Base-by-base conservation (phyloP, 2,113 vertebrate species). In the Hiodon alosoides region DNA sequence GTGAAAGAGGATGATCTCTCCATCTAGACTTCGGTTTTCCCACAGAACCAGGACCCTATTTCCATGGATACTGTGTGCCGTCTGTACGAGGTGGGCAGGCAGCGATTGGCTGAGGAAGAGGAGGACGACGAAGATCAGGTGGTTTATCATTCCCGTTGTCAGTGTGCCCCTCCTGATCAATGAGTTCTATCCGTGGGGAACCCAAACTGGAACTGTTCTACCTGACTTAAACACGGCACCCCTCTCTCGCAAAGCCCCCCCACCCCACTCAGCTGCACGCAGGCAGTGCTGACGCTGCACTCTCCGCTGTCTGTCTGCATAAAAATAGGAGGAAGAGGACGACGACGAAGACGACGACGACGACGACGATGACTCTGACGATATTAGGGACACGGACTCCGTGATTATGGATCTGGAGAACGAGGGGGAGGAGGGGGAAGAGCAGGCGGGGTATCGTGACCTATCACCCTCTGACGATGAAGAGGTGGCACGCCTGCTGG, bases 91-190 rank as follows among this genome's bases (percentile, higher is more conserved):
- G 97, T 99, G 67, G 97, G 97, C 52, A 90, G 97, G 58, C 97
- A 99, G 84, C 94, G 97, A 53, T 87, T 99, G 74, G 97, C 97
- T 54, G 97, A 99, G 84, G 97, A 99, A 79, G 95, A 99, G 74
- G 97, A 98, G 77, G 97, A 99, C 65, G 97, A 99, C 80, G 95
- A 97, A 74, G 97, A 98, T 83, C 96, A 98, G 95, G 96, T 97
- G 69, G 90, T 87, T 91, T 62, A 88, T 87, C 0, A 59, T n/a
- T 7, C 31, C 11, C 6, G 16, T 62, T 14, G 48, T 68, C 8
- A 10, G 2, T 69, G 3, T 48, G 47, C 5, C 52, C 13, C 8
- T 64, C 59, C 4, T n/a, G 52, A 62, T 51, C 48, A 46, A 11
- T 54, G 4, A 50, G 13, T 64, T 64, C 16, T 47, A 11, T 6